phyloP scores from a whole-genome alignment of 2,888 invertebrate genomes.

The Orchesella flavescens region DNA sequence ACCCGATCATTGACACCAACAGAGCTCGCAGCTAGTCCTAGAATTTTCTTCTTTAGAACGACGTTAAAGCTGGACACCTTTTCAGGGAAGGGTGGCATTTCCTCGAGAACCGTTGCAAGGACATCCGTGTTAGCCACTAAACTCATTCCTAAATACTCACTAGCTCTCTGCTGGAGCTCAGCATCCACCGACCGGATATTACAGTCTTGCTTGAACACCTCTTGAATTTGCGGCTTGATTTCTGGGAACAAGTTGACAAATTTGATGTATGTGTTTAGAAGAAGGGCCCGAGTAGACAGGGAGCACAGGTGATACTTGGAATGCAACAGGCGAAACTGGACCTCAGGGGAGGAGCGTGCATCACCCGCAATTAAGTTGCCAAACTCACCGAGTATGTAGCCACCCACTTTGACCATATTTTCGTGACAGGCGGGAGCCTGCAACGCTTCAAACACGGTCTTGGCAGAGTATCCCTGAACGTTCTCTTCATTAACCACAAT shows the following conservation, averaged over 20 bases:
- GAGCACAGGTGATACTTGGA: conserved; percentile 81
- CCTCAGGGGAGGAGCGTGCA: too few relatives aligned
- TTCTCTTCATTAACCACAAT: too few relatives aligned
- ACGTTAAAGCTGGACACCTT: too few relatives aligned
- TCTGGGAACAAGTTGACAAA: too few relatives aligned
- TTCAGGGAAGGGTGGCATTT: conserved; percentile 99
- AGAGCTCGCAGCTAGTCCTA: conserved; percentile 89
- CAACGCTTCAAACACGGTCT: conserved; percentile 98
- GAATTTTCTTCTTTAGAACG: conserved; percentile 98
- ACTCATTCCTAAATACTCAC: too few relatives aligned
- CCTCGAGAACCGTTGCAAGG: conserved; percentile 97
- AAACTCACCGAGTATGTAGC: conserved; percentile 99
- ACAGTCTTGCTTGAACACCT: too few relatives aligned
- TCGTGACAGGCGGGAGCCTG: conserved; percentile 99
- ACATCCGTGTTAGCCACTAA: too few relatives aligned
- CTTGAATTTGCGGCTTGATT: too few relatives aligned
- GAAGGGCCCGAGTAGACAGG: conserved; percentile 94
- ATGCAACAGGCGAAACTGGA: too few relatives aligned
- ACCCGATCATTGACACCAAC: conserved; percentile 77
- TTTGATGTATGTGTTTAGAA: conserved; percentile 98
- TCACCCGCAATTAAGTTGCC: too few relatives aligned
- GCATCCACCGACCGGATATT: too few relatives aligned
- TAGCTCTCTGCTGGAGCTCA: too few relatives aligned
- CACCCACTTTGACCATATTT: conserved; percentile 99
- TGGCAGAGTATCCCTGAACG: conserved; percentile 98